Percentiles rank a stretch among this genome's conserved stretches.
These are phyloP conservation scores for Caerostris darwini DNA, from an alignment of 1,140 invertebrate genomes.

Conservation along the genomic window DNA sequence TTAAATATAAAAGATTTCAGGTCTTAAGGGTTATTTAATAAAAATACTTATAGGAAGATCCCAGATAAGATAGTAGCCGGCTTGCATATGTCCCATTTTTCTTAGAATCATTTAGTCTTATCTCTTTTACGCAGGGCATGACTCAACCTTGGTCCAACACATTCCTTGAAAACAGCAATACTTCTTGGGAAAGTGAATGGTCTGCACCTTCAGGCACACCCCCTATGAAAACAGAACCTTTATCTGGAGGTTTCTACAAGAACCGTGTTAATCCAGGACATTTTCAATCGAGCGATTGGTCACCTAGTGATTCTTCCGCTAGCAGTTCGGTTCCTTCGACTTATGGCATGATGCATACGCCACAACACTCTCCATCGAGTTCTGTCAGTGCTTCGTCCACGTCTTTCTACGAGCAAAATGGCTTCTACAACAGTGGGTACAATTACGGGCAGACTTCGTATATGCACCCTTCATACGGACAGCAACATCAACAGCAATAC, in stretches of 20 bases:
- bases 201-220: not conserved
- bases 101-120: not conserved
- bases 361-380: slow-evolving; percentile 49
- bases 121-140: not conserved
- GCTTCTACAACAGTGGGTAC: slow-evolving; percentile 42
- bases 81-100: no score
- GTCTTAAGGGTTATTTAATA: no score
- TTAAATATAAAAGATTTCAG: no score
- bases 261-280: not conserved
- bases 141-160: not conserved
- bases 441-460: slow-evolving; percentile 10
- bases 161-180: slow-evolving; percentile 43
- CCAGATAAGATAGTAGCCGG: no score
- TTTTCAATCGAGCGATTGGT: slow-evolving; percentile 42
- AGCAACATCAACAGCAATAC: slow-evolving; percentile 39
- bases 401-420: slow-evolving; percentile 49
- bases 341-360: slow-evolving; percentile 59
- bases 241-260: slow-evolving; percentile 18
- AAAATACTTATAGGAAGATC: no score
- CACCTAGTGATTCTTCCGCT: slow-evolving; percentile 9
- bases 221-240: slow-evolving; percentile 1
- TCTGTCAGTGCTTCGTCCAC: slow-evolving; percentile 63
- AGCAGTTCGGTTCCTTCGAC: slow-evolving; percentile 34
- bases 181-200: slow-evolving; percentile 68
- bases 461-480: not conserved